A percentile compares a stretch with the other conserved stretches of the same genome.
These are phyloP conservation scores for Nestor notabilis DNA, from an alignment of 2,113 vertebrate species.

Conservation along the genomic window DNA sequence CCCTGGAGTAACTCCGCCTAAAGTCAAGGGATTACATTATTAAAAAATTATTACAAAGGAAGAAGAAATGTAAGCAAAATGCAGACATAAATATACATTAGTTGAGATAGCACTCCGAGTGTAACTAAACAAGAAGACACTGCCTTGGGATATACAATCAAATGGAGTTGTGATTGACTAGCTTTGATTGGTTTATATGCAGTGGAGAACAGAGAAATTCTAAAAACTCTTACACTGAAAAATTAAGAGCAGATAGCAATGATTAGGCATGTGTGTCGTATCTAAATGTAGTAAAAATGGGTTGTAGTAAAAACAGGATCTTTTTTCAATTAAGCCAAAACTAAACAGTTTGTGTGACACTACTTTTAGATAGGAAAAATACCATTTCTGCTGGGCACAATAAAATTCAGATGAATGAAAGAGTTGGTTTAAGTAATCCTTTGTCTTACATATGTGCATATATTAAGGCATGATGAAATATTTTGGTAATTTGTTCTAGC, in stretches of 20 bases:
- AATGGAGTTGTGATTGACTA: not conserved
- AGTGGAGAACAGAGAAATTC: not conserved
- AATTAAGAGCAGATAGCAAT: not conserved
- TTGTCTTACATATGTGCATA: not conserved
- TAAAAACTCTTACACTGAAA: not conserved
- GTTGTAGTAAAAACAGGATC: not conserved
- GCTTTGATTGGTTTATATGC: not conserved
- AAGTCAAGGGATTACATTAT: not conserved
- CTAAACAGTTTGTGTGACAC: not conserved
- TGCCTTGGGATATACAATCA: not conserved
- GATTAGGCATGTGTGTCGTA: not conserved
- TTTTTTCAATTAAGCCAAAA: not conserved
- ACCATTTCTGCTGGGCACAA: not conserved
- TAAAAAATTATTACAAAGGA: not conserved
- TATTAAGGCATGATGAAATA: slow-evolving; percentile 3
- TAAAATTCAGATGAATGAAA: not conserved
- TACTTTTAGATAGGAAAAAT: not conserved
- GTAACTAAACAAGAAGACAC: not conserved
- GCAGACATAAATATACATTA: not conserved
- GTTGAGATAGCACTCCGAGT: not conserved
- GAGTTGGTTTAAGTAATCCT: not conserved
- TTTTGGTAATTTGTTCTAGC: not conserved
- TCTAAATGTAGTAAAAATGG: not conserved
- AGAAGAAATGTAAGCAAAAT: not conserved
- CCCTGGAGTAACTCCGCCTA: not conserved